A percentile compares a stretch with the other conserved stretches of the same genome.
phyloP scores from a whole-genome alignment of 2,888 invertebrate species.

The Galeopsomyia nigrocyanea region DNA sequence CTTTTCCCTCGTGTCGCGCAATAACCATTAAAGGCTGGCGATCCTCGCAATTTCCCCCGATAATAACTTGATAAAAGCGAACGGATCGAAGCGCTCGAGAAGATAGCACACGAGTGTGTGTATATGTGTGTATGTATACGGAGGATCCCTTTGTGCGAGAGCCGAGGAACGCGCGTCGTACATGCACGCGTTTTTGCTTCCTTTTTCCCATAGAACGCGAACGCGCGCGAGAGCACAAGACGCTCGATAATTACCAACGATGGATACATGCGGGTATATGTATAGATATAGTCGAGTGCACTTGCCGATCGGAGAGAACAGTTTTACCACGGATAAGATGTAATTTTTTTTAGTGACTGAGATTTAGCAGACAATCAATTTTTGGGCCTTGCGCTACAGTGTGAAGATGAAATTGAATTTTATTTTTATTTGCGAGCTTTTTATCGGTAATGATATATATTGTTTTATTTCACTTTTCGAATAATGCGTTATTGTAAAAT shows the following conservation, averaged over 20 bases:
- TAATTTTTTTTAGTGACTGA: not conserved
- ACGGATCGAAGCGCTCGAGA: not conserved
- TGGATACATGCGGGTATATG: conserved; percentile 30
- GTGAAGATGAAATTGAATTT: too few species aligned
- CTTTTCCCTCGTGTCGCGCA: conserved; percentile 50
- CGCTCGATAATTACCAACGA: conserved; percentile 33
- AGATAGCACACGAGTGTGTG: not conserved
- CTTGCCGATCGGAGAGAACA: conserved; percentile 12
- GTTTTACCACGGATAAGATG: conserved; percentile 21
- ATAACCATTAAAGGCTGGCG: conserved; percentile 49
- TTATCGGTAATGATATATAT: too few species aligned
- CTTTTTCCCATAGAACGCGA: conserved; percentile 7
- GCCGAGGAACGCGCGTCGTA: conserved; percentile 17
- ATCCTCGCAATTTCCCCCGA: conserved; percentile 51
- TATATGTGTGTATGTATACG: too few species aligned
- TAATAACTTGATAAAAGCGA: conserved; percentile 54
- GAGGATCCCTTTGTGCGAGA: conserved; percentile 17
- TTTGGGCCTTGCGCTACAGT: not conserved
- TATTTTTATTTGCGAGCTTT: too few species aligned
- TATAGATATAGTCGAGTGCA: conserved; percentile 16
- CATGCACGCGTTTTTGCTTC: not conserved
- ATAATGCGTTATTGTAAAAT: too few species aligned
- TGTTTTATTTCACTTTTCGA: too few species aligned
- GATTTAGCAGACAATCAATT: conserved; percentile 2
- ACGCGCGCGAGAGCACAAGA: not conserved